Conservation (phyloP, 2,113 vertebrate species). For the Cavia aperea region DNA sequence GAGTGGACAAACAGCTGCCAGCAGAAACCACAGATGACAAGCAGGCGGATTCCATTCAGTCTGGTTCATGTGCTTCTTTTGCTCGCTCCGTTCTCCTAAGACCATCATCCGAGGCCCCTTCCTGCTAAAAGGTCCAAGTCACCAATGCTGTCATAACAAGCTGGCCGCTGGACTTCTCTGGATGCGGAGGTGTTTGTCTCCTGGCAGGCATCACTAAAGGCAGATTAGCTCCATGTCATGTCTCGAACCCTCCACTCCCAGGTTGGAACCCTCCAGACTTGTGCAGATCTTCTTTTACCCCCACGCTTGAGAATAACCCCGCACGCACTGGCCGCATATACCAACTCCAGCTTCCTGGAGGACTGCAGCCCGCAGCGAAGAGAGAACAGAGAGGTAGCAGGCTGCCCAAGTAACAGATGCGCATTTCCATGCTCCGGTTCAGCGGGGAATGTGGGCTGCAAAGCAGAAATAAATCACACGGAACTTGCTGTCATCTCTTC, state of each 20-base stretch:
- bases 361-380: constrained; percentile 66
- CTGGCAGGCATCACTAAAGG: neutral
- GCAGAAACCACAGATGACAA: neutral
- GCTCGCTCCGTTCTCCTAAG: constrained; percentile 11
- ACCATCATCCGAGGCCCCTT: constrained; percentile 30
- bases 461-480: constrained; percentile 84
- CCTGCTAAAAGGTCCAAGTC: constrained; percentile 29
- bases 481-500: constrained; percentile 83
- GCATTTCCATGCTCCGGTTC: constrained; percentile 79
- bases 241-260: neutral
- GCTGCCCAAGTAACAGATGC: constrained; percentile 84
- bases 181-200: neutral
- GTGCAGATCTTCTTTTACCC: neutral
- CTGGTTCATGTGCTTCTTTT: constrained; percentile 41
- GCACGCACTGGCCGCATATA: neutral
- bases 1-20: neutral
- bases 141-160: constrained; percentile 28
- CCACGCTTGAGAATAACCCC: neutral
- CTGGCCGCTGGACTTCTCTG: neutral
- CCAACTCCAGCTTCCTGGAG: constrained; percentile 5
- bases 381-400: constrained; percentile 60
- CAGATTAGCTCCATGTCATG: neutral
- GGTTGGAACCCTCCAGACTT: constrained; percentile 10
- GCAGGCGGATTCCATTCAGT: neutral
- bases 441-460: constrained; percentile 76